phyloP scores from a whole-genome alignment of 2,113 vertebrate genomes.

The Dendrocopos noguchii region DNA sequence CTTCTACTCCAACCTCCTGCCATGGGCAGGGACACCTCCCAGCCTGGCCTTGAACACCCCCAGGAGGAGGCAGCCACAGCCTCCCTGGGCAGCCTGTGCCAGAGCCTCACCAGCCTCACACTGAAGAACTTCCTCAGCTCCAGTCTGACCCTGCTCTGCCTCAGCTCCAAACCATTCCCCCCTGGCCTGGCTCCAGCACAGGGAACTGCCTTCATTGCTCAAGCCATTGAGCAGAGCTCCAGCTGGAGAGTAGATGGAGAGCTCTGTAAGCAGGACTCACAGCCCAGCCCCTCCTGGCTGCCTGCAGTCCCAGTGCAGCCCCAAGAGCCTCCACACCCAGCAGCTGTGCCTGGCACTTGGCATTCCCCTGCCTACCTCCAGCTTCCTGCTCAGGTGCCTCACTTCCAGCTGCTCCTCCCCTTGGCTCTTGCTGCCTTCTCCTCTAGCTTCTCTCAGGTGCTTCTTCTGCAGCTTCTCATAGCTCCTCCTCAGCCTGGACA shows the following conservation, averaged over 20 bases:
- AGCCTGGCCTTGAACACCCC: no score
- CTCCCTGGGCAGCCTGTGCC: no score
- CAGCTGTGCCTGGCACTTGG: not conserved
- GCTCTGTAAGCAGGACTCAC: not conserved
- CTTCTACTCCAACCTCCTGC: no score
- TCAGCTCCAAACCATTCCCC: no score
- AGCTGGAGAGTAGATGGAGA: not conserved
- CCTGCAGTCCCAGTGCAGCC: not conserved
- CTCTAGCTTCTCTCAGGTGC: constrained; percentile 78
- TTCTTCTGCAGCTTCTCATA: constrained; percentile 92
- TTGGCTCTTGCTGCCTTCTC: constrained; percentile 72
- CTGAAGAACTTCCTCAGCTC: no score
- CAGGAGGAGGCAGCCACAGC: no score
- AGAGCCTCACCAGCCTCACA: no score
- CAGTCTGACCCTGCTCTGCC: no score
- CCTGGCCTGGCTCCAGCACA: not conserved
- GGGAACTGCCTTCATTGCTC: not conserved
- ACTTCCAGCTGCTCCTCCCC: constrained; percentile 80
- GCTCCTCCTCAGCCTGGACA: constrained; percentile 88
- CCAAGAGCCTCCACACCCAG: not conserved
- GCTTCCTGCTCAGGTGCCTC: constrained; percentile 77
- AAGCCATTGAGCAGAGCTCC: not conserved
- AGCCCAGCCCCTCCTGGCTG: not conserved
- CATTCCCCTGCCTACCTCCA: constrained; percentile 78
- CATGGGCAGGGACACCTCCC: no score